phyloP scores from a whole-genome alignment of 2,113 vertebrate species.

The Cololabis saira region DNA sequence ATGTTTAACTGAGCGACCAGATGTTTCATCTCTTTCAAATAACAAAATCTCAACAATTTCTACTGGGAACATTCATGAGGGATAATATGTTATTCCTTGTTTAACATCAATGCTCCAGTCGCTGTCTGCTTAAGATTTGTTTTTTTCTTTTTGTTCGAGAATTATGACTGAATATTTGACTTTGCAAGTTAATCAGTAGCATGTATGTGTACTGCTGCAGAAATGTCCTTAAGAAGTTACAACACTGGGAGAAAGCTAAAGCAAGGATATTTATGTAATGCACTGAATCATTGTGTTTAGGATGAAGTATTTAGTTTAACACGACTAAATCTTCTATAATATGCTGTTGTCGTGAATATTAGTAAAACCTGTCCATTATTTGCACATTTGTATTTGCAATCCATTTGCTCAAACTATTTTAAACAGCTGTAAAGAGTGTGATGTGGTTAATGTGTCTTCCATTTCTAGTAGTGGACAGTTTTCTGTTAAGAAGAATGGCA shows the following conservation, averaged over 20 bases:
- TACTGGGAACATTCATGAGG: conserved; percentile 11
- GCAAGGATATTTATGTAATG: background rate
- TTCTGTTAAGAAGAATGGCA: background rate
- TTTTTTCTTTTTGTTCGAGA: conserved; percentile 13
- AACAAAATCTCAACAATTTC: conserved; percentile 43
- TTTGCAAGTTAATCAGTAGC: conserved; percentile 23
- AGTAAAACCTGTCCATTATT: background rate
- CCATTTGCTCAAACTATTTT: background rate
- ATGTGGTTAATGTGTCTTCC: background rate
- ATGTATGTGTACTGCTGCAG: conserved; percentile 13
- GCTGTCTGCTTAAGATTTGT: conserved; percentile 13
- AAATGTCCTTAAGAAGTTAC: conserved; percentile 5
- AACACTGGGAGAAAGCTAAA: background rate
- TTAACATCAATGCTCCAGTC: conserved; percentile 15
- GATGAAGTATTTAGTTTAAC: conserved; percentile 4
- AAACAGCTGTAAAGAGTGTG: background rate
- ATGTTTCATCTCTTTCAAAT: conserved; percentile 28
- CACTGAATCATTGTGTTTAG: conserved; percentile 9
- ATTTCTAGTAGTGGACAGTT: background rate
- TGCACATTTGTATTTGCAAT: background rate
- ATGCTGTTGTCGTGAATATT: background rate
- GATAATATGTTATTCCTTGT: conserved; percentile 8
- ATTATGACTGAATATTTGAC: conserved; percentile 17
- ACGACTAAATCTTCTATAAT: background rate
- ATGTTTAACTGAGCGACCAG: conserved; percentile 24